Conservation (phyloP, 1,140 invertebrate species). For the Procambarus clarkii region DNA sequence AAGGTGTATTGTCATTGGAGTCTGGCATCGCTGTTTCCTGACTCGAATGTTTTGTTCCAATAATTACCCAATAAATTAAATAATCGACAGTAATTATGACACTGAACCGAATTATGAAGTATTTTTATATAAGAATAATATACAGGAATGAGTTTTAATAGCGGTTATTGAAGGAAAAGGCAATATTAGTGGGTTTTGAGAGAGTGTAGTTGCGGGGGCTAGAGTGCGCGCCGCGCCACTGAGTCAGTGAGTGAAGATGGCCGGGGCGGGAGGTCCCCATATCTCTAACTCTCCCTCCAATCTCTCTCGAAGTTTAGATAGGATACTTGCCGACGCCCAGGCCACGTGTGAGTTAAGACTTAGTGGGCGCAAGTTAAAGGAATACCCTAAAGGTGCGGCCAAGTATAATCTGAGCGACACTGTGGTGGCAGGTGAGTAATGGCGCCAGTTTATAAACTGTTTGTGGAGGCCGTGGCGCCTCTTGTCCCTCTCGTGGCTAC, state of each 20-base stretch:
- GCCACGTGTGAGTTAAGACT: conserved; percentile 61
- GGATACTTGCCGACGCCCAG: conserved; percentile 52
- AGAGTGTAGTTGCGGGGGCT: background rate
- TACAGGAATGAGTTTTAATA: too few species aligned
- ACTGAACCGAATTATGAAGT: too few species aligned
- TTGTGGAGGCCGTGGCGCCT: background rate
- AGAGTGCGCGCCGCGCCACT: too few species aligned
- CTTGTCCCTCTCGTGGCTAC: background rate
- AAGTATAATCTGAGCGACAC: conserved; percentile 62
- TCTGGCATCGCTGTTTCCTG: conserved; percentile 45
- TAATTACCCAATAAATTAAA: conserved; percentile 10
- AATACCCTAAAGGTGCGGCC: conserved; percentile 57
- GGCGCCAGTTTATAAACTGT: background rate
- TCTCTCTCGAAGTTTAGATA: conserved; percentile 63
- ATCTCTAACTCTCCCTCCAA: conserved; percentile 52
- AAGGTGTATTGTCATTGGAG: background rate
- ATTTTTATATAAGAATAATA: too few species aligned
- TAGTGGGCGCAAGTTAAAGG: conserved; percentile 63
- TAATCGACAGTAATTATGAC: too few species aligned
- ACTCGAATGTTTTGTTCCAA: conserved; percentile 59
- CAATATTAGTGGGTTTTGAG: conserved; percentile 4
- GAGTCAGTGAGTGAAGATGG: conserved; percentile 63
- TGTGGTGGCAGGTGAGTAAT: conserved; percentile 53
- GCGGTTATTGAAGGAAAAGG: background rate
- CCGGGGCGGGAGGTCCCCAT: conserved; percentile 51